Conservation (phyloP, 2,797 vertebrate genomes). For the Podarcis siculus region DNA sequence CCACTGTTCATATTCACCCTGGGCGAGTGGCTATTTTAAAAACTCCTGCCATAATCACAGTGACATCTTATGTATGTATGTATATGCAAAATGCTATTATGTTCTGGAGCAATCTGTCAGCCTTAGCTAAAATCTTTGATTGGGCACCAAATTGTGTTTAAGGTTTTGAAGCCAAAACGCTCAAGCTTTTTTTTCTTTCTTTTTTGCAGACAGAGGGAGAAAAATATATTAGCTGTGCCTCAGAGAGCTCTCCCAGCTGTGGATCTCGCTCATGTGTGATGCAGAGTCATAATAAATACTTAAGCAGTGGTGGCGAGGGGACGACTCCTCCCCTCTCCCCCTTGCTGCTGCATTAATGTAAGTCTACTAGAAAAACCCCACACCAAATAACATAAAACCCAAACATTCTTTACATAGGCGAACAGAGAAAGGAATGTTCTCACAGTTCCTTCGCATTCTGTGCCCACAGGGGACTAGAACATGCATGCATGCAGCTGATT, state of each 20-base stretch:
- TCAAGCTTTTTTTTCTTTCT: neutral
- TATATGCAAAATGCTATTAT: neutral
- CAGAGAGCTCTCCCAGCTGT: neutral
- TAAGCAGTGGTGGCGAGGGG: neutral
- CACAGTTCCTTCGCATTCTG: slow-evolving; percentile 53
- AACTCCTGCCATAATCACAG: neutral
- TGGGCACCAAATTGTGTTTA: neutral
- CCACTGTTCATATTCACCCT: neutral
- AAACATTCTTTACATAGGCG: slow-evolving; percentile 41
- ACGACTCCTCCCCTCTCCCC: neutral
- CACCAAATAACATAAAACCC: slow-evolving; percentile 42
- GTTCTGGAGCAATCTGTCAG: neutral
- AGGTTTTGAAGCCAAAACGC: neutral
- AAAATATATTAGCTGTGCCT: neutral
- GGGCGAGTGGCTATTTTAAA: neutral
- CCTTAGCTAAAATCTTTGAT: neutral
- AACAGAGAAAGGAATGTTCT: slow-evolving; percentile 61
- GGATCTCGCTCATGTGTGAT: neutral
- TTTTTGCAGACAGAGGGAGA: neutral
- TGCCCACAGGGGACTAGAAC: slow-evolving; percentile 7
- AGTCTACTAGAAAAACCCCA: slow-evolving; percentile 5
- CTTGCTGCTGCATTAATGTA: slow-evolving; percentile 3
- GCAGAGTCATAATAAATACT: neutral
- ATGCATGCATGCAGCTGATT: neutral
- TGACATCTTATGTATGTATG: neutral